A percentile compares a stretch with the other conserved stretches of the same genome.
Conservation (phyloP, 2,113 vertebrate species). For the Pelecanoides urinatrix region DNA sequence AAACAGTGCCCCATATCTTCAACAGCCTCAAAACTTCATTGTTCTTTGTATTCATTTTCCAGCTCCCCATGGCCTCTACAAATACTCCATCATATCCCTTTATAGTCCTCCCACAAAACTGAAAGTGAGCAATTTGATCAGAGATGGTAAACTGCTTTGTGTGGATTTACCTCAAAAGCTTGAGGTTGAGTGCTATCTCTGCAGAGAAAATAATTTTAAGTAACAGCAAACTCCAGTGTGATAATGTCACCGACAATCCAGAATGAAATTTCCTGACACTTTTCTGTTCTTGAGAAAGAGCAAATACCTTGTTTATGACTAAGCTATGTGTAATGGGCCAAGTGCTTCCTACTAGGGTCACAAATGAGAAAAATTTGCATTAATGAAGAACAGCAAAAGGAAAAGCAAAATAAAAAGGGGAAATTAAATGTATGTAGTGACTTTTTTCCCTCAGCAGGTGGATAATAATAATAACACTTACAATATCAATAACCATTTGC, state of each 20-base stretch:
- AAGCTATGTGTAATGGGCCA: conserved; percentile 47
- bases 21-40: not conserved
- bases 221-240: conserved; percentile 16
- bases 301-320: conserved; percentile 49
- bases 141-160: not conserved
- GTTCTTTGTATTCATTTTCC: not conserved
- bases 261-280: conserved; percentile 16
- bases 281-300: conserved; percentile 21
- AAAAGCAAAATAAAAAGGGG: conserved; percentile 1
- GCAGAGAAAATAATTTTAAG: conserved; percentile 24
- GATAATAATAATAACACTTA: not conserved
- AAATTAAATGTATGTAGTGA: not conserved
- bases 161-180: conserved; percentile 14
- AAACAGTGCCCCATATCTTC: not conserved
- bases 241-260: conserved; percentile 28
- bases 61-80: not conserved
- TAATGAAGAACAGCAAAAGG: conserved; percentile 33
- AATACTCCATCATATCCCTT: not conserved
- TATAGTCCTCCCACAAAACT: not conserved
- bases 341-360: not conserved
- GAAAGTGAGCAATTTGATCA: not conserved
- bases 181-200: not conserved
- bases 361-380: conserved; percentile 58
- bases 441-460: not conserved
- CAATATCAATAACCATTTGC: conserved; percentile 2